These are phyloP conservation scores for Podotricha telesiphe DNA, from an alignment of 2,888 invertebrate genomes.

Conservation along the genomic window DNA sequence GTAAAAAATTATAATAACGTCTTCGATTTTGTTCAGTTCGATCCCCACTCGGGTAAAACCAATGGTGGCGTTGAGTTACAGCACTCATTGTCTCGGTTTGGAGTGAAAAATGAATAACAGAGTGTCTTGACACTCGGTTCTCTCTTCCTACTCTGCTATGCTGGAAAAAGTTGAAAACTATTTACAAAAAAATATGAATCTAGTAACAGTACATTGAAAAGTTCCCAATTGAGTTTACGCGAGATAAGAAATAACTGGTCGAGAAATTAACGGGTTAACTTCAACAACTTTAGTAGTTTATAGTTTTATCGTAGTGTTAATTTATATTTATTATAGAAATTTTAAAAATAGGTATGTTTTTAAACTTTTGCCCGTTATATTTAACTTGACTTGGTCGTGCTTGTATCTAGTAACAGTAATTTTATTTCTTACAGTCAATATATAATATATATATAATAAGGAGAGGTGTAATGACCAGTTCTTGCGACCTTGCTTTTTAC, in stretches of 20 bases:
- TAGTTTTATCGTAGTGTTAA: slow-evolving; percentile 25
- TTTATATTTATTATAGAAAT: slow-evolving; percentile 21
- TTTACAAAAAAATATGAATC: neutral
- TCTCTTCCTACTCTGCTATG: neutral
- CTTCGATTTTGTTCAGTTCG: no score
- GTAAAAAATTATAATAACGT: no score
- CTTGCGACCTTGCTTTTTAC: no score
- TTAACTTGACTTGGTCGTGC: no score
- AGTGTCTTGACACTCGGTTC: neutral
- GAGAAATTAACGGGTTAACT: slow-evolving; percentile 31
- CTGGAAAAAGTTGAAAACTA: no score
- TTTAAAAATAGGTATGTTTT: neutral
- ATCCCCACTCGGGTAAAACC: neutral
- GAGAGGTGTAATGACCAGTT: no score
- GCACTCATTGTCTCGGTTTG: neutral
- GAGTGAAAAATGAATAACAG: neutral
- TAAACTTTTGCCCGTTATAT: no score
- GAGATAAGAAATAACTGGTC: slow-evolving; percentile 29
- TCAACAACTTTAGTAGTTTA: slow-evolving; percentile 30
- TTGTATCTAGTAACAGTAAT: no score
- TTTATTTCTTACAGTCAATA: no score
- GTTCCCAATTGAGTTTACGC: slow-evolving; percentile 24
- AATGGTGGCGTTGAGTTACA: neutral
- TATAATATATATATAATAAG: no score
- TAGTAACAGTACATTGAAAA: slow-evolving; percentile 7